A percentile compares a stretch with the other conserved stretches of the same genome.
Evolutionary conservation across 2,888 invertebrate genomes (phyloP).

Genomic region (Lacanobia wlatinum): DNA sequence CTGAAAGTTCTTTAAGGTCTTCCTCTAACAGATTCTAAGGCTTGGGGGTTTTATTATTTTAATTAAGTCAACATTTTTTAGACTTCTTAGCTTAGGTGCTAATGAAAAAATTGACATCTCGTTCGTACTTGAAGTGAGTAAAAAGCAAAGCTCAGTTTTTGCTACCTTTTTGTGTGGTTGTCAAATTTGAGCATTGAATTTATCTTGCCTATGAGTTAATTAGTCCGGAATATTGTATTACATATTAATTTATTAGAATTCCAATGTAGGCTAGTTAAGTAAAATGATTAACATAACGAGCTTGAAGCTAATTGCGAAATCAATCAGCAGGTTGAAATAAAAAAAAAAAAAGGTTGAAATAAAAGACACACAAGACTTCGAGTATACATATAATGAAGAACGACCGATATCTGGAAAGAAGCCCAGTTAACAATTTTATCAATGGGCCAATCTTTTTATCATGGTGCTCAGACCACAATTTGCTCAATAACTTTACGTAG

Average conservation of each 20-base stretch:
- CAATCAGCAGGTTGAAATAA: not conserved
- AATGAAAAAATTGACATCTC: not conserved
- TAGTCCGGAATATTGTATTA: slow-evolving; percentile 24
- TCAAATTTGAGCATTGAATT: not conserved
- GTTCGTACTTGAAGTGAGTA: not conserved
- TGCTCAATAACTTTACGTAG: too few species aligned
- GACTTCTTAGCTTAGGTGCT: too few species aligned
- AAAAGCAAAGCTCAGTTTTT: slow-evolving; percentile 27
- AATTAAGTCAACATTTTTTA: too few species aligned
- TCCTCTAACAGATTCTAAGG: not conserved
- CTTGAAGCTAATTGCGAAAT: not conserved
- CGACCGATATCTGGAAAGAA: too few species aligned
- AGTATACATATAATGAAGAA: too few species aligned
- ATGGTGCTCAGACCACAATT: too few species aligned
- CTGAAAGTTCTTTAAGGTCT: slow-evolving; percentile 2
- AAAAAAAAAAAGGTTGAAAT: too few species aligned
- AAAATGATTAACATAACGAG: slow-evolving; percentile 10
- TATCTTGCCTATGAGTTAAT: slow-evolving; percentile 16
- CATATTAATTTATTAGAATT: slow-evolving; percentile 21
- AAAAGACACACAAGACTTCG: too few species aligned
- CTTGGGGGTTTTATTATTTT: too few species aligned
- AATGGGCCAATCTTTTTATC: too few species aligned
- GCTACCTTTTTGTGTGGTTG: not conserved
- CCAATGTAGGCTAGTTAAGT: not conserved
- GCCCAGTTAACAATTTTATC: too few species aligned